A percentile compares a stretch with the other conserved stretches of the same genome.
phyloP scores from a whole-genome alignment of 2,797 vertebrate species.

The Halcyon chelicuti region DNA sequence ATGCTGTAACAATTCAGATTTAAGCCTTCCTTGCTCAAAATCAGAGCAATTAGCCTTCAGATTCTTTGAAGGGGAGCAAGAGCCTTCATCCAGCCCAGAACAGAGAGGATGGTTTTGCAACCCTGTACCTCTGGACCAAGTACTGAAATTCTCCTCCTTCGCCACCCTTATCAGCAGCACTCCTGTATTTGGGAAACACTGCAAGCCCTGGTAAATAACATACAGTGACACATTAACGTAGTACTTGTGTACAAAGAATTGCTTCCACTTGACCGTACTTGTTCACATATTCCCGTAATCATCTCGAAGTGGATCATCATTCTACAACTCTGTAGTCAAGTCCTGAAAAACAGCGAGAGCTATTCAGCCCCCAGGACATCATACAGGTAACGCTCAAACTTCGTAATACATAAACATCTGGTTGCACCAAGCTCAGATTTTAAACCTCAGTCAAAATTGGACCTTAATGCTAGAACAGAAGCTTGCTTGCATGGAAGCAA shows the following conservation, averaged over 20 bases:
- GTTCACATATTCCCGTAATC: background rate
- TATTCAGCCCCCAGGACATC: background rate
- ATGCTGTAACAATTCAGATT: background rate
- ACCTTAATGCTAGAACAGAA: background rate
- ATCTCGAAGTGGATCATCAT: background rate
- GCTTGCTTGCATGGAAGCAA: background rate
- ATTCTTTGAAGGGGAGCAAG: background rate
- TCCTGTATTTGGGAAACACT: background rate
- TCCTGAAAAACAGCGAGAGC: background rate
- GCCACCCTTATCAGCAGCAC: background rate
- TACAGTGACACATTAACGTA: background rate
- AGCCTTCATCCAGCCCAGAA: background rate
- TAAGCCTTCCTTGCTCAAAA: background rate
- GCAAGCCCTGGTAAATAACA: background rate
- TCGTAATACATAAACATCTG: background rate
- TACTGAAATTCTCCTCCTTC: background rate
- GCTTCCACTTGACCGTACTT: background rate
- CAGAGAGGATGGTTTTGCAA: background rate
- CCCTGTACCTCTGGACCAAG: background rate
- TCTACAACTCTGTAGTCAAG: background rate
- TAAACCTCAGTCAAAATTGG: background rate
- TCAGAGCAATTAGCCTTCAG: background rate
- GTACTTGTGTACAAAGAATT: background rate
- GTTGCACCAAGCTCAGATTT: background rate
- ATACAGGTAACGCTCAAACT: background rate